These are phyloP conservation scores for Melangyna quadrimaculata DNA, from an alignment of 2,888 invertebrate species.

Conservation along the genomic window DNA sequence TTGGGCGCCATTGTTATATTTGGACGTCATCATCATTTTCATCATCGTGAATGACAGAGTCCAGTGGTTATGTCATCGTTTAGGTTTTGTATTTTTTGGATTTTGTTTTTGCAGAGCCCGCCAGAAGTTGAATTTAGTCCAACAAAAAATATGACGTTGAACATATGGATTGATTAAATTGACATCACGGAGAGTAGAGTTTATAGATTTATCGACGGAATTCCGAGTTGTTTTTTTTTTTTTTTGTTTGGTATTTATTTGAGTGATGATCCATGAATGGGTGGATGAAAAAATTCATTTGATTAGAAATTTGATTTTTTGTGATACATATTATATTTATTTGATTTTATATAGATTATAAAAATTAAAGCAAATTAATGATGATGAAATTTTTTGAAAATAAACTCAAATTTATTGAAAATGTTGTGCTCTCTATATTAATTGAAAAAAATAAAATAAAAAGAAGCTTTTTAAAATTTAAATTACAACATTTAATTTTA, in stretches of 20 bases:
- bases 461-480: neutral
- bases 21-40: conserved; percentile 33
- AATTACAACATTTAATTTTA: conserved; percentile 46
- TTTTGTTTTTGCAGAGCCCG: conserved; percentile 23
- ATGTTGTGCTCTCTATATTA: conserved; percentile 32
- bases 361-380: conserved; percentile 48
- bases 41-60: conserved; percentile 39
- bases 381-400: conserved; percentile 24
- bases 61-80: conserved; percentile 61
- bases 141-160: conserved; percentile 7
- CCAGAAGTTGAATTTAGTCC: conserved; percentile 12
- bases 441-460: neutral
- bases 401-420: neutral
- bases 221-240: conserved; percentile 26
- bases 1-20: conserved; percentile 65
- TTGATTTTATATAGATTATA: conserved; percentile 47
- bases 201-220: conserved; percentile 29
- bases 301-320: conserved; percentile 63
- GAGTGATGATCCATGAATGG: conserved; percentile 36
- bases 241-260: conserved; percentile 29
- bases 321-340: conserved; percentile 49
- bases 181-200: conserved; percentile 48
- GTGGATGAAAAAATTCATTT: conserved; percentile 38
- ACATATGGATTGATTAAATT: conserved; percentile 56
- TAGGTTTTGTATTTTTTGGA: no score